Evolutionary conservation across 2,888 invertebrate genomes (phyloP), one percentile per base, ranked within the genome.

Genomic region (Corbicula japonica): DNA sequence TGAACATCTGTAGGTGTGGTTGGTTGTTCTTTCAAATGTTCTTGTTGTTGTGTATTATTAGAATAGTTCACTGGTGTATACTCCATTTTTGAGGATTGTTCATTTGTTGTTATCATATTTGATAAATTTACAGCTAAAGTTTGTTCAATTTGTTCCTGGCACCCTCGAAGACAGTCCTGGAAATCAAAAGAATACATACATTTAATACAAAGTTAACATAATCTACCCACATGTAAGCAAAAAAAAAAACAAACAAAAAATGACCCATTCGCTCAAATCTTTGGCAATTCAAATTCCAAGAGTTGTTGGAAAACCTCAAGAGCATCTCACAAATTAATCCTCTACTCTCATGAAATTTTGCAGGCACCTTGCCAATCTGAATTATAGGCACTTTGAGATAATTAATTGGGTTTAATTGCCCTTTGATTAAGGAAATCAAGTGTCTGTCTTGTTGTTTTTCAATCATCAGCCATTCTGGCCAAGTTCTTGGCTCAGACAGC

Each of bases 1-100:
- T 97, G 95, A 89, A 97, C 96, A 94, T 97, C 97, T 89, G 97
- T 97, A 88, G 97, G 97, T 69, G 97, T 97, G 87, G 96, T 96
- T 87, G 97, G 95, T 88, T 94, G 93, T 65, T 89, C 89, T 71
- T 89, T 86, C 46, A 81, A 83, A 50, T 78, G 80, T 68, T 79
- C 84, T n/a, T 84, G 76, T 56, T 71, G 79, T 52, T 79, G 68
- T 28, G 84, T 69, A 21, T 73, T 61, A 48, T 76, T 82, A 61
- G 79, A 75, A 62, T 76, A 75, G 50, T 76, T 72, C 46, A 80
- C 62, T 6, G 71, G 50, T 21, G 76, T 66, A 61, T 84, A 81
- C 23, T 87, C 87, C 68, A 84, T 81, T 84, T 87, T 87, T 35
- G 83, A 74, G 34, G 84, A 58, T n/a, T 82, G 52, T 34, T 84